These are phyloP conservation scores for Rhyacophila evoluta DNA, from an alignment of 2,888 invertebrate species.

Conservation along the genomic window DNA sequence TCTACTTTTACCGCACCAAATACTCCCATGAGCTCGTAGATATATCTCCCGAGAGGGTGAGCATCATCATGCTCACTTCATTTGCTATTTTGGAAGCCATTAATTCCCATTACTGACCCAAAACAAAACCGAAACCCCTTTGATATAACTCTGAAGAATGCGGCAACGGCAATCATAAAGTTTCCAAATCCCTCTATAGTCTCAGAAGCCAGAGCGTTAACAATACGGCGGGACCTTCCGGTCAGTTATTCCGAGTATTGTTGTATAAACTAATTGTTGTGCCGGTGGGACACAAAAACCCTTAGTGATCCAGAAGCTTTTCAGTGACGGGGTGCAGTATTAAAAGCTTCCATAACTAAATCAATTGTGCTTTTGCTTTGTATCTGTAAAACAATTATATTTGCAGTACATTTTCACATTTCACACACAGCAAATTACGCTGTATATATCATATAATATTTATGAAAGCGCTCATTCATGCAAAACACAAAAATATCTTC, in stretches of 20 bases:
- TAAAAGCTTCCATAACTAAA: not conserved
- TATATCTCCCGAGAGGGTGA: not conserved
- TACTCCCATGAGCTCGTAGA: not conserved
- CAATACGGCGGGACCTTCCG: conserved; percentile 5
- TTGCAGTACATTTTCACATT: too few relatives aligned
- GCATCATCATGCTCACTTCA: not conserved
- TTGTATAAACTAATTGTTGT: conserved; percentile 41
- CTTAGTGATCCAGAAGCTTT: conserved; percentile 6
- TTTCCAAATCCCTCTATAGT: conserved; percentile 10
- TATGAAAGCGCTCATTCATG: too few relatives aligned
- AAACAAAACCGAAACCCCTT: not conserved
- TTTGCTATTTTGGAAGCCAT: not conserved
- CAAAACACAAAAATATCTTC: too few relatives aligned
- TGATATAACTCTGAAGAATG: conserved; percentile 14
- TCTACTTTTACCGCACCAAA: not conserved
- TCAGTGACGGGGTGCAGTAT: not conserved
- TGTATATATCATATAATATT: too few relatives aligned
- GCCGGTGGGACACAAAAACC: conserved; percentile 31
- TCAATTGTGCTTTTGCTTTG: too few relatives aligned
- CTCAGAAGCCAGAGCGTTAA: not conserved
- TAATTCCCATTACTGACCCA: conserved; percentile 10
- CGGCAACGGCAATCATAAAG: not conserved
- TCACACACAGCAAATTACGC: too few relatives aligned
- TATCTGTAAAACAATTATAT: too few relatives aligned
- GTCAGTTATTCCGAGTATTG: conserved; percentile 30